Evolutionary conservation across 2,797 vertebrate genomes (phyloP).

Genomic region (Gallinago stenura): DNA sequence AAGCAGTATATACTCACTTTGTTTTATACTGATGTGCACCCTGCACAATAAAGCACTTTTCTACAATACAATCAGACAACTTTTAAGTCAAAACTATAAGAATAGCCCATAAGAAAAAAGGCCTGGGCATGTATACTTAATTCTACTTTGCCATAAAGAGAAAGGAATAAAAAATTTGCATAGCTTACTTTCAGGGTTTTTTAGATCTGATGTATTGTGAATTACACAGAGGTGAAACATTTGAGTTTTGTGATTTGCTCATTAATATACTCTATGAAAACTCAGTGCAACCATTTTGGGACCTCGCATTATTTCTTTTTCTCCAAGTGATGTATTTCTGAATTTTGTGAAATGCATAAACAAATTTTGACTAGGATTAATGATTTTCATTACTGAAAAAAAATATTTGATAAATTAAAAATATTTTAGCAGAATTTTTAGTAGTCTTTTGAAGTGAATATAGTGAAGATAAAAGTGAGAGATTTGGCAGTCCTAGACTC

Average conservation of each 20-base stretch:
- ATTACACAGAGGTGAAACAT: neutral
- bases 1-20: neutral
- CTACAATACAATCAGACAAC: neutral
- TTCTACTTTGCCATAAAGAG: neutral
- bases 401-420: neutral
- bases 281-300: neutral
- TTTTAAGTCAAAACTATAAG: neutral
- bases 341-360: neutral
- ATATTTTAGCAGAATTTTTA: constrained; percentile 14
- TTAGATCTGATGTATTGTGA: neutral
- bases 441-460: constrained; percentile 53
- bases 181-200: neutral
- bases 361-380: neutral
- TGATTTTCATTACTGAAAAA: neutral
- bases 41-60: neutral
- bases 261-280: neutral
- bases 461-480: constrained; percentile 35
- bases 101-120: neutral
- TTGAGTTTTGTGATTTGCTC: neutral
- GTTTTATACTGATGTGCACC: neutral
- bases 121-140: neutral
- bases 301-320: neutral
- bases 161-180: neutral
- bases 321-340: neutral
- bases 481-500: constrained; percentile 11